These are phyloP conservation scores for Actinopyga echinites DNA, from an alignment of 53 echinoderm and acorn worm genomes.

Conservation along the genomic window DNA sequence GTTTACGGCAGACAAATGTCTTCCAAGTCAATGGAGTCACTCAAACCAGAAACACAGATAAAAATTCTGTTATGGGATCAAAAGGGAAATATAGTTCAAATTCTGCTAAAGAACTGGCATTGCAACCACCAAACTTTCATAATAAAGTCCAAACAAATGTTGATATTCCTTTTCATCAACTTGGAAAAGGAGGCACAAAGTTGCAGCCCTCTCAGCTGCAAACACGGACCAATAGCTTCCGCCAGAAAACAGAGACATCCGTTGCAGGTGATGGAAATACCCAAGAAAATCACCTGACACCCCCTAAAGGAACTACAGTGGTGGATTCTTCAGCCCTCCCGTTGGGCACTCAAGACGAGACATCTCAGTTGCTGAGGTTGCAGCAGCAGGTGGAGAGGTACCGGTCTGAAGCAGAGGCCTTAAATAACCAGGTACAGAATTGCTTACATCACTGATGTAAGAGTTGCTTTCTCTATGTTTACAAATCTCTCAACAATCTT, in stretches of 20 bases:
- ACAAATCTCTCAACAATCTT: no score
- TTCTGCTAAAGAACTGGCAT: neutral
- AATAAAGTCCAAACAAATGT: neutral
- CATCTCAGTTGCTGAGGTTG: neutral
- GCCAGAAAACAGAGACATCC: neutral
- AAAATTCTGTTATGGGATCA: neutral
- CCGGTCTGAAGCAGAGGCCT: slow-evolving; percentile 55
- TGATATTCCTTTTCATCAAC: slow-evolving; percentile 22
- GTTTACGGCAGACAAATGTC: neutral
- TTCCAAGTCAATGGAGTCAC: neutral
- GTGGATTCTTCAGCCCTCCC: slow-evolving; percentile 69
- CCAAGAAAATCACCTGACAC: slow-evolving; percentile 61
- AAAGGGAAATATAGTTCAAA: neutral
- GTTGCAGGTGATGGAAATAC: slow-evolving; percentile 36
- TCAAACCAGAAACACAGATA: neutral
- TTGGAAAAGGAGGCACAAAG: neutral
- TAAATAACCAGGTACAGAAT: slow-evolving; percentile 52
- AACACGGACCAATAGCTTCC: neutral
- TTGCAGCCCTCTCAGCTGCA: neutral
- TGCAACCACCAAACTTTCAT: neutral
- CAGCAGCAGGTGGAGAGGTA: slow-evolving; percentile 70
- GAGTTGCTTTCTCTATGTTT: no score
- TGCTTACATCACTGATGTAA: no score
- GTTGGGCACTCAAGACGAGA: neutral
- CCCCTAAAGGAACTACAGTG: slow-evolving; percentile 64